phyloP scores from a whole-genome alignment of 2,888 invertebrate genomes.

The Caradrina kadenii region DNA sequence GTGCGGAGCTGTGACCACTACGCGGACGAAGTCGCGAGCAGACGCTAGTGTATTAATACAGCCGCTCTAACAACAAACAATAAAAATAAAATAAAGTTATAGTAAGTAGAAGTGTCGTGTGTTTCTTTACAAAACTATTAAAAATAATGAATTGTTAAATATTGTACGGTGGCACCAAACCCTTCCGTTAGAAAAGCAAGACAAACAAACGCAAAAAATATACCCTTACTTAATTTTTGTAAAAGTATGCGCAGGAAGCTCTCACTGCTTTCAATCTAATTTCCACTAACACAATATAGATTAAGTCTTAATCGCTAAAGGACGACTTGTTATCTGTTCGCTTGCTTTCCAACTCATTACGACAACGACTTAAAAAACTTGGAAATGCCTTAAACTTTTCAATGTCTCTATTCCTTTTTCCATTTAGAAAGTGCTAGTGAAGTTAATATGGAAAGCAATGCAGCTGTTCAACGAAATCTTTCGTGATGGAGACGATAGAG shows the following conservation, averaged over 20 bases:
- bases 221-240: no score
- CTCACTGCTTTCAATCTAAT: constrained; percentile 28
- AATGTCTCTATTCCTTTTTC: constrained; percentile 36
- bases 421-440: constrained; percentile 15
- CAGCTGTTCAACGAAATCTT: constrained; percentile 23
- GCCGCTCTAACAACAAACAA: no score
- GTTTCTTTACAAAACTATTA: no score
- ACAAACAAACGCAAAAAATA: no score
- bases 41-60: no score
- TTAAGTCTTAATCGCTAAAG: constrained; percentile 38
- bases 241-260: background rate
- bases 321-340: constrained; percentile 19
- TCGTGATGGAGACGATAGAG: background rate
- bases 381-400: constrained; percentile 32
- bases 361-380: constrained; percentile 35
- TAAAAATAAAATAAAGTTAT: no score
- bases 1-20: no score
- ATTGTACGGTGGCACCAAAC: no score
- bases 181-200: no score
- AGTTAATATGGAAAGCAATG: constrained; percentile 33
- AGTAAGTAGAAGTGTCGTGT: no score
- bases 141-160: no score
- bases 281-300: constrained; percentile 35
- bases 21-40: no score
- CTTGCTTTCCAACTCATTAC: constrained; percentile 43